Conservation (phyloP, 2,113 vertebrate genomes). For the Panthera uncia region DNA sequence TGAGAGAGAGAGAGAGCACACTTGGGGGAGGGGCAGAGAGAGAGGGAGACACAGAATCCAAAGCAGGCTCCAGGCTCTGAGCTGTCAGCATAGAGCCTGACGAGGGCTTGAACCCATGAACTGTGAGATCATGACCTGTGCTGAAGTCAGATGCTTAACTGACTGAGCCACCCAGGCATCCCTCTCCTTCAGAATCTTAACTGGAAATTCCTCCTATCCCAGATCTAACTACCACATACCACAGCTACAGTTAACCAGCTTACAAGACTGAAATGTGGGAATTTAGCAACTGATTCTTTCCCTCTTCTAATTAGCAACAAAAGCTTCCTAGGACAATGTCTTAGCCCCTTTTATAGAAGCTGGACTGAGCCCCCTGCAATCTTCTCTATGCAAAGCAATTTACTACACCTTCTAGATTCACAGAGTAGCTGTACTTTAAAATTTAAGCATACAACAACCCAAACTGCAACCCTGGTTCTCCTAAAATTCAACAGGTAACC, state of each 20-base stretch:
- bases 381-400: background rate
- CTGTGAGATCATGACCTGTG: no score
- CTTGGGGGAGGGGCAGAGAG: no score
- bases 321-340: background rate
- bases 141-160: no score
- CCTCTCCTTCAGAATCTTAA: background rate
- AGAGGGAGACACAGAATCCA: no score
- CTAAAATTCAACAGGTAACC: slow-evolving; percentile 25
- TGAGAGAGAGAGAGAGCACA: no score
- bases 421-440: slow-evolving; percentile 6
- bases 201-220: background rate
- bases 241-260: background rate
- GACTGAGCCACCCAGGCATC: no score
- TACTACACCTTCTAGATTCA: background rate
- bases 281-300: background rate
- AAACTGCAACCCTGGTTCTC: background rate
- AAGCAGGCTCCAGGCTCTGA: no score
- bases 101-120: no score
- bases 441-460: background rate
- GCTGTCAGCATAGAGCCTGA: no score
- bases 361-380: background rate
- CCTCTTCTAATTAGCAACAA: background rate
- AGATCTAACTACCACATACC: background rate
- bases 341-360: background rate
- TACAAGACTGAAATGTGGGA: background rate